A percentile compares a stretch with the other conserved stretches of the same genome.
Evolutionary conservation across 2,113 vertebrate genomes (phyloP).

Genomic region (Clarias gariepinus): DNA sequence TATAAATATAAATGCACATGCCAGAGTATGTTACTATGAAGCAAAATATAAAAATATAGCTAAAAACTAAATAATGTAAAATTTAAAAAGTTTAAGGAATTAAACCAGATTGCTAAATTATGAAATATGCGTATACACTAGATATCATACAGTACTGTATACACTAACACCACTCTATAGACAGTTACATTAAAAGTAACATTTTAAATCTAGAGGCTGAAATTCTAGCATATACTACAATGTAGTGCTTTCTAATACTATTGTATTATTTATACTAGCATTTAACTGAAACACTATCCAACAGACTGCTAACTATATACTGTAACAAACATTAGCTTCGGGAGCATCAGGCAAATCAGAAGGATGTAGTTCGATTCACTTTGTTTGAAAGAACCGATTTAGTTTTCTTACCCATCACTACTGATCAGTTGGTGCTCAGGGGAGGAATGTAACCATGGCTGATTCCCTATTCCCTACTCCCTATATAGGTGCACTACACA

Average conservation of each 20-base stretch:
- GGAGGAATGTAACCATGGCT: background rate
- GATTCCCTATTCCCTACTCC: background rate
- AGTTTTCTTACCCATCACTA: background rate
- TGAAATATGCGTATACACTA: background rate
- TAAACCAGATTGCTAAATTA: background rate
- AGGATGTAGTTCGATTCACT: background rate
- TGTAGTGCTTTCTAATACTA: background rate
- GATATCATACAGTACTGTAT: background rate
- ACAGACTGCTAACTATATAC: background rate
- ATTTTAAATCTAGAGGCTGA: background rate
- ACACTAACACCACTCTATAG: background rate
- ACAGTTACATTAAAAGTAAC: background rate
- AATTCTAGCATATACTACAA: background rate
- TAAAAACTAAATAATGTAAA: background rate
- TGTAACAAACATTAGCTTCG: background rate
- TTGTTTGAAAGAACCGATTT: conserved; percentile 4
- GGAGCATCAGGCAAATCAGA: no score
- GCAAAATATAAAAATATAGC: no score
- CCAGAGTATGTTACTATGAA: no score
- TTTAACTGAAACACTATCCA: background rate
- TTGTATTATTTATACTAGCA: background rate
- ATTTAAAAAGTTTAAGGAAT: background rate
- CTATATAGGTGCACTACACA: background rate
- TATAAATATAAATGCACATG: no score
- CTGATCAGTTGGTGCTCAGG: conserved; percentile 38